A percentile compares a stretch with the other conserved stretches of the same genome.
Conservation (phyloP, 2,888 invertebrate genomes). For the Gonocerus acuteangulatus region DNA sequence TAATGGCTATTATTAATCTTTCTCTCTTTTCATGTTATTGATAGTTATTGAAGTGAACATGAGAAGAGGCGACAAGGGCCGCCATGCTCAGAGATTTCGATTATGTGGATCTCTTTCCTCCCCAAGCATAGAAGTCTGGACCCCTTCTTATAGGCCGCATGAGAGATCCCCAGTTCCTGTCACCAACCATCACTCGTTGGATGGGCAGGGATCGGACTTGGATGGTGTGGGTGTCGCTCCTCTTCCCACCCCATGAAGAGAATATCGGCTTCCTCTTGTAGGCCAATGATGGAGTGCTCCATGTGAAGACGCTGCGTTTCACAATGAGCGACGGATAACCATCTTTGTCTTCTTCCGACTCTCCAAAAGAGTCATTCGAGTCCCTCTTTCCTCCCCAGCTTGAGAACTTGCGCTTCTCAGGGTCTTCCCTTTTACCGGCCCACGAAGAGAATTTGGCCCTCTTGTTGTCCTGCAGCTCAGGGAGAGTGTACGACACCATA, state of each 20-base stretch:
- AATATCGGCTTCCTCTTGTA: slow-evolving; percentile 38
- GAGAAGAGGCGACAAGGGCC: neutral
- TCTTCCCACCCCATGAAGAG: slow-evolving; percentile 40
- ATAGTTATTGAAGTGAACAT: slow-evolving; percentile 2
- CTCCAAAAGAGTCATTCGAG: slow-evolving; percentile 6
- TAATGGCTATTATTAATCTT: slow-evolving; percentile 13
- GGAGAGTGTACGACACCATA: neutral
- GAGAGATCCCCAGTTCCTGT: slow-evolving; percentile 27
- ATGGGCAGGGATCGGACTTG: slow-evolving; percentile 27
- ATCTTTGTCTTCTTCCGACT: neutral
- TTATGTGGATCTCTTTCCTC: slow-evolving; percentile 40
- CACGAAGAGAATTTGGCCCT: slow-evolving; percentile 35
- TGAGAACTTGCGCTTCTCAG: slow-evolving; percentile 5
- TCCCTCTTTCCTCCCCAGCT: slow-evolving; percentile 21
- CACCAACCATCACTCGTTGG: slow-evolving; percentile 22
- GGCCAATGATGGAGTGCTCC: slow-evolving; percentile 20
- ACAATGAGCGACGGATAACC: slow-evolving; percentile 18
- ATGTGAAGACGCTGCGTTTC: slow-evolving; percentile 27
- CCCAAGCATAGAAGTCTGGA: slow-evolving; percentile 41
- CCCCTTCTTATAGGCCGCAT: slow-evolving; percentile 34
- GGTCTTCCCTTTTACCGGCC: slow-evolving; percentile 33
- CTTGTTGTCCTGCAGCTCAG: neutral
- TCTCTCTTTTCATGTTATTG: slow-evolving; percentile 2
- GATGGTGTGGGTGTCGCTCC: slow-evolving; percentile 29
- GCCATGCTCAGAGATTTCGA: neutral